These are phyloP conservation scores for Aplodontia rufa DNA, from an alignment of 2,113 vertebrate species.

Conservation along the genomic window DNA sequence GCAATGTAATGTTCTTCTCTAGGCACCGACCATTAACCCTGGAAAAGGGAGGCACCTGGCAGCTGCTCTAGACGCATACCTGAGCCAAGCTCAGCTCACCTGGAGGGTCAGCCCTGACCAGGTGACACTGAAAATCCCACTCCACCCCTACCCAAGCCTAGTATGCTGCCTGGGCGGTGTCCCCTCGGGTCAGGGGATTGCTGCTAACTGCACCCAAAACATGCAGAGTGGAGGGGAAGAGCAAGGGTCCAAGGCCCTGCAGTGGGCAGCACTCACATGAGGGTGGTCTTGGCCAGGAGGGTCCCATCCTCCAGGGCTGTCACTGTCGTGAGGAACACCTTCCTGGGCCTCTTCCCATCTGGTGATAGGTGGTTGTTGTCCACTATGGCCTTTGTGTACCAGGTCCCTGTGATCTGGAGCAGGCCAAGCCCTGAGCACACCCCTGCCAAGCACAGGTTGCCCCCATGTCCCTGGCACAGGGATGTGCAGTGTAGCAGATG, in stretches of 20 bases:
- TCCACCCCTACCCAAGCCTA: neutral
- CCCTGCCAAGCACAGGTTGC: fast-evolving
- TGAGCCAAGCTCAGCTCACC: too few relatives aligned
- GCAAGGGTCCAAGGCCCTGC: too few relatives aligned
- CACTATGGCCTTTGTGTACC: neutral
- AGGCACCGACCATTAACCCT: neutral
- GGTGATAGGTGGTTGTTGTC: fast-evolving
- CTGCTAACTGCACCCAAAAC: neutral
- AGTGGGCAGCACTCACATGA: neutral
- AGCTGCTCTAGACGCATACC: neutral
- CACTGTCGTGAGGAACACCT: neutral
- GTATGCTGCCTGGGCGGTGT: neutral
- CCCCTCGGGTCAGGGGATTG: neutral
- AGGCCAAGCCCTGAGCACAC: neutral
- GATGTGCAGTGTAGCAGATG: neutral
- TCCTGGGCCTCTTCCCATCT: fast-evolving
- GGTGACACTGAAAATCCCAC: neutral
- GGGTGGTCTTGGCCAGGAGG: neutral
- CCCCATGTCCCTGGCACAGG: fast-evolving
- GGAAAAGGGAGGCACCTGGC: neutral
- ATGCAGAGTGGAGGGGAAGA: too few relatives aligned
- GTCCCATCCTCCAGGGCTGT: neutral
- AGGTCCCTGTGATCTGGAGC: neutral
- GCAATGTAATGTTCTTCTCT: neutral
- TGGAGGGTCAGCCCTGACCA: too few relatives aligned